A percentile compares a stretch with the other conserved stretches of the same genome.
Conservation (phyloP, 1,140 invertebrate genomes). For the Neomicropteryx cornuta region DNA sequence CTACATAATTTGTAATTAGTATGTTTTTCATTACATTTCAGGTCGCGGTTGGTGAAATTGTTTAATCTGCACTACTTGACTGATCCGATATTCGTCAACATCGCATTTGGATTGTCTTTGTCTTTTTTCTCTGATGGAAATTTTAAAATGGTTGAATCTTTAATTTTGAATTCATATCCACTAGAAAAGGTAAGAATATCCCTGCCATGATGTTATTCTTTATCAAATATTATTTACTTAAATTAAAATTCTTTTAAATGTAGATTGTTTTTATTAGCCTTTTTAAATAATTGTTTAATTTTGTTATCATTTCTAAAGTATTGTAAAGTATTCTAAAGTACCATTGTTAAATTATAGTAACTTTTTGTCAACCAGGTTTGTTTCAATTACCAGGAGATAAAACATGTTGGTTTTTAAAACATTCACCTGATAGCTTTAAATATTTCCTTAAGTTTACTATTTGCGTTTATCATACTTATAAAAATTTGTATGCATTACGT, state of each 20-base stretch:
- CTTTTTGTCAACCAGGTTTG: too few relatives aligned
- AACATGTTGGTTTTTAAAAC: background rate
- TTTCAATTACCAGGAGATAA: background rate
- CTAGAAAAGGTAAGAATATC: slow-evolving; percentile 9
- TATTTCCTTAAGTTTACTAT: background rate
- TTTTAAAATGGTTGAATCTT: slow-evolving; percentile 11
- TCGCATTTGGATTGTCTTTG: slow-evolving; percentile 13
- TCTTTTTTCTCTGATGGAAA: slow-evolving; percentile 12
- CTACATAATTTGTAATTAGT: background rate
- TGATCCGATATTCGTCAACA: slow-evolving; percentile 12
- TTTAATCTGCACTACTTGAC: slow-evolving; percentile 12
- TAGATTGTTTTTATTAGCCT: too few relatives aligned
- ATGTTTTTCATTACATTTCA: slow-evolving; percentile 8
- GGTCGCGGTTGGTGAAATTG: slow-evolving; percentile 9
- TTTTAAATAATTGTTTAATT: too few relatives aligned
- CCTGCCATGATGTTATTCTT: too few relatives aligned
- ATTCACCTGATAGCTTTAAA: background rate
- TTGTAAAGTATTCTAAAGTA: too few relatives aligned
- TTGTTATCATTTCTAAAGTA: too few relatives aligned
- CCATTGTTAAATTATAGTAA: too few relatives aligned
- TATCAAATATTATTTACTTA: too few relatives aligned
- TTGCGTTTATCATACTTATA: background rate
- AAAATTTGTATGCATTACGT: too few relatives aligned
- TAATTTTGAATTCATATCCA: slow-evolving; percentile 9
- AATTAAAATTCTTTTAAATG: too few relatives aligned